A percentile compares a stretch with the other conserved stretches of the same genome.
phyloP scores from a whole-genome alignment of 2,797 vertebrate genomes.

The Ctenochaetus hawaiiensis region DNA sequence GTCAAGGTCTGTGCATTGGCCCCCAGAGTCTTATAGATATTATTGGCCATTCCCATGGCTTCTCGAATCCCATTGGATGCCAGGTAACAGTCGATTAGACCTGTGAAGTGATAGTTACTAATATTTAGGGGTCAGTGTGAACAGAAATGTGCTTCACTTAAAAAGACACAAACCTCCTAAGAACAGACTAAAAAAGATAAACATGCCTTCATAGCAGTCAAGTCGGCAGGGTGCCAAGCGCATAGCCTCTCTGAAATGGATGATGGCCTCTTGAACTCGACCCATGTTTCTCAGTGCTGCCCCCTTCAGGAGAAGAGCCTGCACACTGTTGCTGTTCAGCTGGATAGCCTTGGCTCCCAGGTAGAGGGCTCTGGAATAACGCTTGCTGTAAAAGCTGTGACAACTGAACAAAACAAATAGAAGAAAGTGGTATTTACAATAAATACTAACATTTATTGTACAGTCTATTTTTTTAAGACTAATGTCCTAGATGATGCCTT shows the following conservation, averaged over 20 bases:
- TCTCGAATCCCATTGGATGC: slow-evolving; percentile 97
- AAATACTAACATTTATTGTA: background rate
- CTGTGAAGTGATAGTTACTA: slow-evolving; percentile 71
- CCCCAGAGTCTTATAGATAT: slow-evolving; percentile 98
- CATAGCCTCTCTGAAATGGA: slow-evolving; percentile 98
- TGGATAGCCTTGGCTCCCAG: slow-evolving; percentile 98
- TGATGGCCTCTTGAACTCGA: slow-evolving; percentile 97
- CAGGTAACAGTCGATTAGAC: slow-evolving; percentile 97
- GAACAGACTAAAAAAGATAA: background rate
- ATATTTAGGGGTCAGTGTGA: too few species aligned
- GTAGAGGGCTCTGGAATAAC: slow-evolving; percentile 96
- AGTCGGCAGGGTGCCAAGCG: slow-evolving; percentile 94
- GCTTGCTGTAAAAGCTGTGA: slow-evolving; percentile 98
- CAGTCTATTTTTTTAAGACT: background rate
- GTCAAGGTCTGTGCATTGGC: slow-evolving; percentile 97
- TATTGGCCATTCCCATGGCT: slow-evolving; percentile 99
- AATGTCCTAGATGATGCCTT: background rate
- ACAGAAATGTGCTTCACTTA: background rate
- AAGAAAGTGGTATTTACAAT: background rate
- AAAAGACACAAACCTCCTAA: background rate
- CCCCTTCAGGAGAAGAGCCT: slow-evolving; percentile 96
- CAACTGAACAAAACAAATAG: slow-evolving; percentile 84
- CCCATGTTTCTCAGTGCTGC: slow-evolving; percentile 97
- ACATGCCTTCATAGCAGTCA: slow-evolving; percentile 96
- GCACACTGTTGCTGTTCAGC: slow-evolving; percentile 97